Percentiles rank a stretch among this genome's conserved stretches.
phyloP scores from a whole-genome alignment of 2,113 vertebrate species.

The Lepus americanus region DNA sequence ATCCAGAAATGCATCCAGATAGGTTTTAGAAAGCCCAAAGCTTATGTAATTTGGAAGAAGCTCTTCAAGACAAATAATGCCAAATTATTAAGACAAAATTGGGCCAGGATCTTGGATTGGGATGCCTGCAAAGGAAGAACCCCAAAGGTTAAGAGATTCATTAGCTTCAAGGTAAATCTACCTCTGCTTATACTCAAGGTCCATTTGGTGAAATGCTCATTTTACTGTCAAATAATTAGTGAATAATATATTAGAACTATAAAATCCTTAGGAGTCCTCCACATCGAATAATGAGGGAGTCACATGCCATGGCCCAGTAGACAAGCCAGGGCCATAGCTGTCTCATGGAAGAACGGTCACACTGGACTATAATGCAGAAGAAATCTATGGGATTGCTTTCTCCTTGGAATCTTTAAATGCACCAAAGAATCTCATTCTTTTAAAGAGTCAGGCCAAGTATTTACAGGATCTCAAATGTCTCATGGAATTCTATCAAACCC shows the following conservation, averaged over 20 bases:
- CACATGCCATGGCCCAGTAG: background rate
- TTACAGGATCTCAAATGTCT: background rate
- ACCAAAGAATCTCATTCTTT: slow-evolving; percentile 31
- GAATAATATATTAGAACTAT: slow-evolving; percentile 10
- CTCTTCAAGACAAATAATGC: slow-evolving; percentile 39
- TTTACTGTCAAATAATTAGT: background rate
- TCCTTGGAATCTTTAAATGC: slow-evolving; percentile 23
- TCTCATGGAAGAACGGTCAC: background rate
- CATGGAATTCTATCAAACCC: slow-evolving; percentile 42
- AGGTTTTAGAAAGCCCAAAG: background rate
- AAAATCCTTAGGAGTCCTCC: slow-evolving; percentile 41
- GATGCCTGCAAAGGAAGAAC: slow-evolving; percentile 35
- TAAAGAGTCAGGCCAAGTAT: slow-evolving; percentile 3
- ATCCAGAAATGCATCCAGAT: background rate
- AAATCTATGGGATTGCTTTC: background rate
- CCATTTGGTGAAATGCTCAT: background rate
- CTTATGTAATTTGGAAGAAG: slow-evolving; percentile 47
- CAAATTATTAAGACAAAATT: slow-evolving; percentile 45
- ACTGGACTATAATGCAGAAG: background rate
- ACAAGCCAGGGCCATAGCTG: background rate
- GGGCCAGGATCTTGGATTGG: background rate
- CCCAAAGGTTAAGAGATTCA: background rate
- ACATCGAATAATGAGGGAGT: slow-evolving; percentile 17
- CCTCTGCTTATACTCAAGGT: background rate
- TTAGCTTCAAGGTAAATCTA: slow-evolving; percentile 18